Evolutionary conservation across 2,888 invertebrate genomes (phyloP).

Genomic region (Anorthoa munda): DNA sequence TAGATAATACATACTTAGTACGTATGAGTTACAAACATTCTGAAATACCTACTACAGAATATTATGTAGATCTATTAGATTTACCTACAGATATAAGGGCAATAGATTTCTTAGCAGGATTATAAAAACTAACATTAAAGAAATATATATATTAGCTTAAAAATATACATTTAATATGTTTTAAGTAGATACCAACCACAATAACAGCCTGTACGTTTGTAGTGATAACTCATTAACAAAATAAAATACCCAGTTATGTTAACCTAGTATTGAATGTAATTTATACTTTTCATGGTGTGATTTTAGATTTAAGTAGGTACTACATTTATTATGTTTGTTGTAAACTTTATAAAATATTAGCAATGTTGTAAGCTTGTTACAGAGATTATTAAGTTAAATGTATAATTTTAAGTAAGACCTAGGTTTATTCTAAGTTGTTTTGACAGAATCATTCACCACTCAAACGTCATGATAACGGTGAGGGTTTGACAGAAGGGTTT

Average conservation of each 20-base stretch:
- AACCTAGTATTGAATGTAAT: slow-evolving; percentile 15
- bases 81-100: background rate
- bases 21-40: background rate
- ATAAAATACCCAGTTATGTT: slow-evolving; percentile 7
- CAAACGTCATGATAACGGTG: too few relatives aligned
- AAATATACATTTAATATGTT: background rate
- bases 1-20: background rate
- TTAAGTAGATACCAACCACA: background rate
- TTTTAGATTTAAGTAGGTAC: slow-evolving; percentile 14
- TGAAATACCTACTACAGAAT: background rate
- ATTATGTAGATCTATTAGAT: background rate
- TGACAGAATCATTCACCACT: too few relatives aligned
- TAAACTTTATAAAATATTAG: slow-evolving; percentile 1
- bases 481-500: too few relatives aligned
- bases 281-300: background rate
- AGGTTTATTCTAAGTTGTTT: too few relatives aligned
- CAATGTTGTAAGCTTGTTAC: slow-evolving; percentile 10
- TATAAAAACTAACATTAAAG: background rate
- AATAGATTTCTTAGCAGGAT: background rate
- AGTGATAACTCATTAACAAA: background rate
- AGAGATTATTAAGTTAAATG: background rate
- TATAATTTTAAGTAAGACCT: background rate
- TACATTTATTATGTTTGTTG: background rate
- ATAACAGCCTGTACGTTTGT: background rate
- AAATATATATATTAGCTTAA: background rate